Evolutionary conservation across 2,113 vertebrate genomes (phyloP).

Genomic region (Cyprinodon variegatus): DNA sequence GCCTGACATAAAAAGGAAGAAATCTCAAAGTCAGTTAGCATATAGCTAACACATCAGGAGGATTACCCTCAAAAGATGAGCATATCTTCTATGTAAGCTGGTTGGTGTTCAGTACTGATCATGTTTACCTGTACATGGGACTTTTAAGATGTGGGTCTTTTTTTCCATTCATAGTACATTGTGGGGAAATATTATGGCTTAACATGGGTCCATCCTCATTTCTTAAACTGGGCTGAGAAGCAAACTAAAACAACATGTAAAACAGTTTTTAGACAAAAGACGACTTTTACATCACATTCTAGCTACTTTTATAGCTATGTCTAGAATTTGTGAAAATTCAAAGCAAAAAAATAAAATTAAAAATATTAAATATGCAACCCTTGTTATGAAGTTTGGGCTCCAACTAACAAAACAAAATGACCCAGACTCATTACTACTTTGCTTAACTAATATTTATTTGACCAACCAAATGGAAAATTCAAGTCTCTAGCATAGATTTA

Average conservation of each 20-base stretch:
- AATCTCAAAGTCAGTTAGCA: not conserved
- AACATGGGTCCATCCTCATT: not conserved
- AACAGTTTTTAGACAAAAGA: not conserved
- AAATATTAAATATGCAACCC: not conserved
- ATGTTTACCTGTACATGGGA: not conserved
- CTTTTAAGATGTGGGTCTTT: not conserved
- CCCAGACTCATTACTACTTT: not conserved
- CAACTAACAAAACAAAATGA: not conserved
- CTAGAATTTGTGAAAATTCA: no score
- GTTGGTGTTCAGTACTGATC: not conserved
- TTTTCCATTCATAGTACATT: not conserved
- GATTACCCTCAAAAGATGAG: not conserved
- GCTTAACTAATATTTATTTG: not conserved
- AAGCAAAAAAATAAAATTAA: not conserved
- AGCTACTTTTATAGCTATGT: not conserved
- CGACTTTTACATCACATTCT: not conserved
- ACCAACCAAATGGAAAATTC: not conserved
- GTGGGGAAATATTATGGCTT: not conserved
- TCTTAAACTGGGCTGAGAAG: no score
- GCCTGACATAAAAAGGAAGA: conserved; percentile 17
- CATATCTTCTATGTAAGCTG: not conserved
- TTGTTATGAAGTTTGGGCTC: not conserved
- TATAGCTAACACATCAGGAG: not conserved
- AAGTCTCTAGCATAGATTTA: not conserved
- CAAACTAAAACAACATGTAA: no score